Evolutionary conservation across 2,113 vertebrate genomes (phyloP).

Genomic region (Pomatostomus ruficeps): DNA sequence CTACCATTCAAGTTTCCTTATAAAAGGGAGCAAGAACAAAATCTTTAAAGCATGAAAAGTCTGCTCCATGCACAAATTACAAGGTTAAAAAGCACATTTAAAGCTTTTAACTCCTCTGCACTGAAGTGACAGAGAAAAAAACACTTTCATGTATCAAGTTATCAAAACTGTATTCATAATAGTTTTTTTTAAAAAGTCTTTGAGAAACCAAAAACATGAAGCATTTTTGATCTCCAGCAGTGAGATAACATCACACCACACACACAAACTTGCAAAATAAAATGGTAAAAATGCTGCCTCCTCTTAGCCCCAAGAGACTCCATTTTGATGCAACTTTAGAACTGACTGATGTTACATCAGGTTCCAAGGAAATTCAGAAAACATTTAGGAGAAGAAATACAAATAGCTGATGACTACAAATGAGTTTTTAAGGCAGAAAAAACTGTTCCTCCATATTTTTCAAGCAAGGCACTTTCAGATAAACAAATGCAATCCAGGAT

Average conservation of each 20-base stretch:
- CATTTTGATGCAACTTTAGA: background rate
- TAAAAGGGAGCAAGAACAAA: background rate
- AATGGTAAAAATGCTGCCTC: background rate
- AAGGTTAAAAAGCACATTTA: background rate
- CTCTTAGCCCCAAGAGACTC: background rate
- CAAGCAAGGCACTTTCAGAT: background rate
- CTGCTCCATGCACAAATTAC: background rate
- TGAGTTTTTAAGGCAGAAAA: background rate
- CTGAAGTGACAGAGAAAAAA: background rate
- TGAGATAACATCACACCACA: background rate
- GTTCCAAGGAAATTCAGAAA: background rate
- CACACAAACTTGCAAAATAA: background rate
- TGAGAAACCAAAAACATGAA: background rate
- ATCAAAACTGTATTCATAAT: background rate
- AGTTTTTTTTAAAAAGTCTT: background rate
- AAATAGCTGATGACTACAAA: background rate
- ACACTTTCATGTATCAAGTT: background rate
- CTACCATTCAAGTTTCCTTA: background rate
- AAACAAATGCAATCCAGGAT: background rate
- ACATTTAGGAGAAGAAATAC: background rate
- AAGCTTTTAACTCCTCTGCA: background rate
- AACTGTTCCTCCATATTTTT: background rate
- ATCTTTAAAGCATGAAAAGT: background rate
- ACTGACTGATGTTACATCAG: background rate
- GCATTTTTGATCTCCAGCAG: background rate